A percentile compares a stretch with the other conserved stretches of the same genome.
phyloP scores from a whole-genome alignment of 2,888 invertebrate species.

The Eupeodes latifasciatus region DNA sequence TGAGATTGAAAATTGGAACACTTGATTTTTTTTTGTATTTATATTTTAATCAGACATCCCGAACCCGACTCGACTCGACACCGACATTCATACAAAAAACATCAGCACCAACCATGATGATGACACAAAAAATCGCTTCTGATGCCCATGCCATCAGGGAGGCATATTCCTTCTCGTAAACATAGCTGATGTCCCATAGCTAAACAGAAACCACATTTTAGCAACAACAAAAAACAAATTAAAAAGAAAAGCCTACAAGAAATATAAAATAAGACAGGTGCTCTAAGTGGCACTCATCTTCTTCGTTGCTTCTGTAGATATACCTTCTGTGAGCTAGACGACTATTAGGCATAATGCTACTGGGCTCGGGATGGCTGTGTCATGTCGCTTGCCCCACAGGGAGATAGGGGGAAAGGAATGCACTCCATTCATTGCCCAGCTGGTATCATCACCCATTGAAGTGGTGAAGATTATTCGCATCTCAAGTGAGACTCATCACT shows the following conservation, averaged over 20 bases:
- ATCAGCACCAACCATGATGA: constrained; percentile 1
- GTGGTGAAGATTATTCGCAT: constrained; percentile 60
- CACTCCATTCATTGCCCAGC: constrained; percentile 43
- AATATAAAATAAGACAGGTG: constrained; percentile 72
- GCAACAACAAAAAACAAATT: neutral
- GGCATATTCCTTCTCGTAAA: constrained; percentile 14
- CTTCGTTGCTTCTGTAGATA: constrained; percentile 18
- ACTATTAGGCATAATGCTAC: neutral
- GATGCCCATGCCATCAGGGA: constrained; percentile 9
- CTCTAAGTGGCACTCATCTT: constrained; percentile 65
- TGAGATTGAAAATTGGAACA: constrained; percentile 61
- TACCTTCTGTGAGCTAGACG: constrained; percentile 45
- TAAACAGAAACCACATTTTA: constrained; percentile 41
- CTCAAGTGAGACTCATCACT: constrained; percentile 68
- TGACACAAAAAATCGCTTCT: constrained; percentile 29
- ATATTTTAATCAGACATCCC: constrained; percentile 46
- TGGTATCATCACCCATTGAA: constrained; percentile 46
- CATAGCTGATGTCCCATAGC: constrained; percentile 1
- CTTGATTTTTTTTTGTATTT: constrained; percentile 46
- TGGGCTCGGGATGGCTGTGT: neutral
- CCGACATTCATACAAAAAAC: constrained; percentile 22
- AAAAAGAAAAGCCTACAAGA: constrained; percentile 30
- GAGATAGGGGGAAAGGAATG: neutral
- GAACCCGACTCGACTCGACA: neutral
- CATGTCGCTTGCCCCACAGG: constrained; percentile 1